Evolutionary conservation across 2,797 vertebrate genomes (phyloP), one percentile per base, ranked within the genome.

Genomic region (Crypturellus tataupa): DNA sequence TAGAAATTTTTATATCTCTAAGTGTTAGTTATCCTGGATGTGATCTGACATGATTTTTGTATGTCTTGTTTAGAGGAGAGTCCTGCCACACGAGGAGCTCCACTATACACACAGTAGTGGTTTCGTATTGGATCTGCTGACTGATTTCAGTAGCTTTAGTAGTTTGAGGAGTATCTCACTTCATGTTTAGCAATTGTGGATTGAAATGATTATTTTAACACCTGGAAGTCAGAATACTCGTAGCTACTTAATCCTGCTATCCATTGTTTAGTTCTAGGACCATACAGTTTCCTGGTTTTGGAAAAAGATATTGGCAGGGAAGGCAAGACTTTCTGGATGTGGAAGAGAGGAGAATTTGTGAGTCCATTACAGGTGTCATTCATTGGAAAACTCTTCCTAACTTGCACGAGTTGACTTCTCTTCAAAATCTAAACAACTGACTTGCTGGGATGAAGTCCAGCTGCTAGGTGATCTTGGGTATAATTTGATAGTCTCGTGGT

Each of bases 21-120:
- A 12, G 13, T 72, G 81, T 88, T 81, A 6, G 42, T 80, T 29
- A 47, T 39, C 47, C 29, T 10, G 76, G 76, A 37, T 72, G 70
- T 46, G 16, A 65, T 76, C 44, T 79, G 31, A 15, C 9, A 42
- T 58, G 12, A n/a, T 78, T 78, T 76, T 58, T 46, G 0, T 62
- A 9, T n/a, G 12, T 46, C 19, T 46, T 65, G 8, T 23, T 16
- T 65, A 79, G n/a, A 10, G 40, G 63, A 53, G 31, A 64, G 44
- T 35, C n/a, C 24, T 68, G 3, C 63, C 37, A 35, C 1, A 2
- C 27, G 2, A 2, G 84, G n/a, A 60, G 31, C 37, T 80, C 85
- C 10, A 7, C 35, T 1, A 1, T 47, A 21, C 33, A n/a, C 11
- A 2, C 82, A 39, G 12, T 39, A 19, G 1, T 51, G 20, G 8